Evolutionary conservation across 2,113 vertebrate species (phyloP).

Genomic region (Micromys minutus): DNA sequence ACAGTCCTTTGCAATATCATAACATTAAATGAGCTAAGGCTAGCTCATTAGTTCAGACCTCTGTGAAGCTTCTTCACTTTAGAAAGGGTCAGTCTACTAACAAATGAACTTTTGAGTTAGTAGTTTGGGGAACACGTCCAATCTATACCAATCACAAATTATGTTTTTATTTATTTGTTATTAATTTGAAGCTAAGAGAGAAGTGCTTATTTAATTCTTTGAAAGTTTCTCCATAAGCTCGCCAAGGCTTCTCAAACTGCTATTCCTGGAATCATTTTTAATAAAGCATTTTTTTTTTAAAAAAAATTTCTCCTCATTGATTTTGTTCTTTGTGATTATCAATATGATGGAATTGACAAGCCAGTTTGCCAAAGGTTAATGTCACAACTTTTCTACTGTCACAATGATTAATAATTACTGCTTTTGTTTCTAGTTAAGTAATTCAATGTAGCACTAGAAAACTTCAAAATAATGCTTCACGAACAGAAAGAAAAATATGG

Average conservation of each 20-base stretch:
- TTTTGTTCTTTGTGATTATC: not conserved
- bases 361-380: not conserved
- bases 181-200: not conserved
- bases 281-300: not conserved
- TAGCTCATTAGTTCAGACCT: not conserved
- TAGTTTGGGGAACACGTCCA: not conserved
- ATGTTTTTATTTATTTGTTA: not conserved
- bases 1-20: not conserved
- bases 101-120: not conserved
- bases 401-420: not conserved
- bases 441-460: not conserved
- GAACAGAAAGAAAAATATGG: not conserved
- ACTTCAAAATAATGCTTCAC: not conserved
- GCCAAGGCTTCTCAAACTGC: not conserved
- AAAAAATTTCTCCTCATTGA: not conserved
- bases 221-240: not conserved
- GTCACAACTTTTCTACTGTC: not conserved
- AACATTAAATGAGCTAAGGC: not conserved
- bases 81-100: not conserved
- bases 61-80: too few relatives aligned
- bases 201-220: not conserved
- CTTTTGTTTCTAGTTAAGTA: not conserved
- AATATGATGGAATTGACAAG: not conserved
- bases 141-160: not conserved
- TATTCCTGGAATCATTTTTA: not conserved